Base-by-base conservation (phyloP, 2,113 vertebrate genomes). In the Myrmophylax atrothorax region DNA sequence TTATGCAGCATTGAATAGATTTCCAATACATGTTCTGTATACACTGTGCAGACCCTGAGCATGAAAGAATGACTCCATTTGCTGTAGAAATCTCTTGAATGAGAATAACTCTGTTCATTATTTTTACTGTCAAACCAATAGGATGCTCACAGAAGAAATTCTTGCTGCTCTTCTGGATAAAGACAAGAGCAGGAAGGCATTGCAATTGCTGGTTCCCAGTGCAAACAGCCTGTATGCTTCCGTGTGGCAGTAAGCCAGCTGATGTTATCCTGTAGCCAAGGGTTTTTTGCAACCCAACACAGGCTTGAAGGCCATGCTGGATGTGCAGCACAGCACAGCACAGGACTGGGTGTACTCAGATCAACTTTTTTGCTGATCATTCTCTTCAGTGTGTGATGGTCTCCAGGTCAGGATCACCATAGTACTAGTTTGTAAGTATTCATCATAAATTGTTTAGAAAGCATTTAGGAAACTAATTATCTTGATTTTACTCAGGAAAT, bases 11-110 rank as follows among this genome's bases (percentile, higher is more conserved):
- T 68, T 79, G 18, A 90, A 76, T 5, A 44, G 37, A 15, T 15
- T 5, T 60, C 38, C 1, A 2, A 52, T 22, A 23, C n/a, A 25
- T 0, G 0, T 0, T 3, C 29, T 64, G 60, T 38, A 40, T n/a
- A 64, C 29, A n/a, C 10, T 4, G 0, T 35, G 33, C 10, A 66
- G 24, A 40, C 33, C 59, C 25, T 3, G 0, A 3, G 8, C 2
- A 0, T 35, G 14, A 40, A 85, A 73, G 3, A 44, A 7, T 44
- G 35, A 63, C 10, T 2, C 4, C 8, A 8, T 80, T 76, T 44
- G 14, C 35, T 35, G 1, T 1, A 64, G 44, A n/a, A 75, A 79
- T 52, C 79, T 67, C 78, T 87, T 72, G 40, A 26, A 12, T 8
- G 23, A 67, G 22, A 67, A 67, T 18, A 85, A 16, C 5, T 62